Evolutionary conservation across 2,113 vertebrate genomes (phyloP).

Genomic region (Pelodiscus sinensis): DNA sequence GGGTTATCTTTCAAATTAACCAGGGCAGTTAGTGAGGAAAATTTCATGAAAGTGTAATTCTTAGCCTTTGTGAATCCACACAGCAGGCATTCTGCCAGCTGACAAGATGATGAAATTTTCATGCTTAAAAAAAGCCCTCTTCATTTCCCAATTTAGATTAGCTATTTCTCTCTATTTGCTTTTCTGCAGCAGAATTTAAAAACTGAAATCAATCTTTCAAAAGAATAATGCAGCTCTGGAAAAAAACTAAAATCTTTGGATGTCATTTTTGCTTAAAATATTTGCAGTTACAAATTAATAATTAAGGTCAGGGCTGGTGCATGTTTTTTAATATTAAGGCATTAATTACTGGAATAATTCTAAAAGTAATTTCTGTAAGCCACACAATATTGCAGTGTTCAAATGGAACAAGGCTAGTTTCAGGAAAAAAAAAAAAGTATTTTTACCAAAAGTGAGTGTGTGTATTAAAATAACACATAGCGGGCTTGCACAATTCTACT

Average conservation of each 20-base stretch:
- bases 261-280: slow-evolving; percentile 24
- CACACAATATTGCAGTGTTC: slow-evolving; percentile 23
- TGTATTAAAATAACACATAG: neutral
- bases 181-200: slow-evolving; percentile 75
- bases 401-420: neutral
- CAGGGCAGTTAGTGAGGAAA: slow-evolving; percentile 91
- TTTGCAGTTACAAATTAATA: slow-evolving; percentile 57
- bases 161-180: slow-evolving; percentile 80
- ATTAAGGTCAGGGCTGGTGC: slow-evolving; percentile 19
- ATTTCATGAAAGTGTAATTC: slow-evolving; percentile 92
- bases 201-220: slow-evolving; percentile 70
- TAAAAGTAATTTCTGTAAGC: neutral
- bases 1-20: slow-evolving; percentile 93
- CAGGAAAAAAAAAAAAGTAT: neutral
- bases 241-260: slow-evolving; percentile 65
- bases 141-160: slow-evolving; percentile 90
- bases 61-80: slow-evolving; percentile 90
- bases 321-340: slow-evolving; percentile 53
- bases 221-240: slow-evolving; percentile 63
- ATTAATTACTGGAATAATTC: slow-evolving; percentile 15
- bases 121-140: slow-evolving; percentile 88
- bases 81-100: slow-evolving; percentile 91
- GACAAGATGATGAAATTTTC: slow-evolving; percentile 91
- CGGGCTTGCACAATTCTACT: slow-evolving; percentile 8
- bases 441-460: neutral